Base-by-base conservation (phyloP, 2,113 vertebrate species). In the Laterallus jamaicensis region DNA sequence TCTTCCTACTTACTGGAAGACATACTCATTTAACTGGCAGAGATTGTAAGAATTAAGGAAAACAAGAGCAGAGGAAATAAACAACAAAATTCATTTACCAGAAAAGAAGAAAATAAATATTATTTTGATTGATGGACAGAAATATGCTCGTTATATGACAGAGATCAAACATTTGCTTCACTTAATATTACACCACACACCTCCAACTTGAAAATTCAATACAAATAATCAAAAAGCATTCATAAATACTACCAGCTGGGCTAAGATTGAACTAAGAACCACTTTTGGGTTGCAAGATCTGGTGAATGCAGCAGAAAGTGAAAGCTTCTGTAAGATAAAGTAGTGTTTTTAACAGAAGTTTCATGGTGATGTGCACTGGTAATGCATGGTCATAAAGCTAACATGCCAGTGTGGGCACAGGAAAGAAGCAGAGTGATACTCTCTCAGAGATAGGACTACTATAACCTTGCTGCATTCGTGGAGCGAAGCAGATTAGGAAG, bases 401-500 rank as follows among this genome's bases (percentile, higher is more conserved):
- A 14, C 4, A 1, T 74, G 24, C 5, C 25, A 52, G 6, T 17
- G 9, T 18, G 12, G 12, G 10, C 5, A 29, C 6, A 66, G 31
- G 9, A 7, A 55, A 35, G 16, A 66, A 42, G 15, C 2, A 12
- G 25, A 62, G 22, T 25, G 2, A 3, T 8, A 40, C 5, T 47
- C 8, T 4, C 8, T 10, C 24, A n/a, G 28, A 29, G 15, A 58
- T 10, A 40, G 10, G 10, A 20, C 6, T n/a, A 8, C 12, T 56
- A 4, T 15, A 70, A n/a, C 10, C 15, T 66, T 50, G 5, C 39
- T 56, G 20, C 9, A 11, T 49, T 52, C 0, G 0, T 25, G 22
- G 40, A 58, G 4, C 0, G 0, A 73, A 26, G 17, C 22, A 58
- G 6, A 32, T 77, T 13, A 52, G 8, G 22, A n/a, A 74, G 9